Base-by-base conservation (phyloP, 2,888 invertebrate species). In the Trisateles emortualis region DNA sequence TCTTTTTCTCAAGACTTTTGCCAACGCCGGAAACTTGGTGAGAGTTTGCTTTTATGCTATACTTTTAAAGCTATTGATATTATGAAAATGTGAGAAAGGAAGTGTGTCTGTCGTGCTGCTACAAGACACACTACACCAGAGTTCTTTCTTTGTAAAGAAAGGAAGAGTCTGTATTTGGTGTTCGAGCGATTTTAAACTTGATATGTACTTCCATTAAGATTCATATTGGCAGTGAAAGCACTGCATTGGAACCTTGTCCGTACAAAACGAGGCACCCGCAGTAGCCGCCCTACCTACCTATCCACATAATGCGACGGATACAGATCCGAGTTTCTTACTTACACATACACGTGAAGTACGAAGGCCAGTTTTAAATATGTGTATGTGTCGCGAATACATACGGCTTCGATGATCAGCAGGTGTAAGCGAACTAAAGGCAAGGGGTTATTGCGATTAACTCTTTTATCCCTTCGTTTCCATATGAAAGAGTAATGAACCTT, bases 401-500 rank as follows among this genome's bases (percentile, higher is more conserved):
- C 84, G 91, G 90, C 92, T 92, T 92, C 91, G 83, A 90, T 90
- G 89, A 90, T 92, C 92, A 92, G 92, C 92, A 92, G 92, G 92
- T 92, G 92, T 87, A 91, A 91, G 90, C 87, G 83, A 88, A 88
- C 85, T 88, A 87, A 74, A 90, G 88, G 88, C 84, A 86, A 92
- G 89, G 92, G 92, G 92, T 87, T 91, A 91, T 90, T 88, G 87
- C 90, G 92, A 91, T 90, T 91, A 91, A 90, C 90, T 91, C 89
- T 89, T 92, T 92, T 90, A 91, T 92, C 90, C 92, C 89, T 87
- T 90, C 88, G 90, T 91, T 91, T 90, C 88, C 88, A 91, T 91
- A 90, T 90, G 87, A 91, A 92, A 90, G 91, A 92, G 89, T 92
- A 92, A 91, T 91, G 91, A 92, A 92, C 91, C 90, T 91, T 90